These are phyloP conservation scores for Piaya cayana DNA, from an alignment of 2,113 vertebrate genomes.

Conservation along the genomic window DNA sequence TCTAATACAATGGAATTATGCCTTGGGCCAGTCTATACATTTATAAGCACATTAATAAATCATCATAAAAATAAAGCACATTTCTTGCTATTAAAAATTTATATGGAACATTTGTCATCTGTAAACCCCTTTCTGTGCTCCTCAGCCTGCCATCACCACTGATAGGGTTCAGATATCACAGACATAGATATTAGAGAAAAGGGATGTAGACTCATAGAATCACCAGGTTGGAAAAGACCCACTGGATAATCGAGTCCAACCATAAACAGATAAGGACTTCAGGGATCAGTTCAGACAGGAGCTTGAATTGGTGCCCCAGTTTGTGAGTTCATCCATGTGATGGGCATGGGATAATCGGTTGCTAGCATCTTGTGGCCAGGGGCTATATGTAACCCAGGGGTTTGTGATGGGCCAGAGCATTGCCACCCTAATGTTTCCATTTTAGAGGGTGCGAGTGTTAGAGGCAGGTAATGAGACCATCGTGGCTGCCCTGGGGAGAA, in stretches of 20 bases:
- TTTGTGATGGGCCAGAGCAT: neutral
- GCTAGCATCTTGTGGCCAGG: neutral
- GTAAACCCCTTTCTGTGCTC: neutral
- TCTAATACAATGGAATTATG: constrained; percentile 3
- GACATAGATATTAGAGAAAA: neutral
- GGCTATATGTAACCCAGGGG: accelerated
- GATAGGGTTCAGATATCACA: neutral
- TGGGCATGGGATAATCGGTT: neutral
- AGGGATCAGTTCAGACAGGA: neutral
- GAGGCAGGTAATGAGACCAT: neutral
- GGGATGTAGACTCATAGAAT: neutral
- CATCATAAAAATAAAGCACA: constrained; percentile 56
- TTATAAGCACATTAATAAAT: constrained; percentile 71
- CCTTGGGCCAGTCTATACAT: constrained; percentile 44
- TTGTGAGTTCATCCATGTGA: neutral
- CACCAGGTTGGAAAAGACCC: too few relatives aligned
- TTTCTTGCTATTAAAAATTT: constrained; percentile 71
- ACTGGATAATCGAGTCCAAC: too few relatives aligned
- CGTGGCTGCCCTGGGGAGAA: neutral
- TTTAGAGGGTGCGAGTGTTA: neutral
- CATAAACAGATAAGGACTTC: neutral
- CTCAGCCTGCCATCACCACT: neutral
- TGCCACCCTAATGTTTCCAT: neutral
- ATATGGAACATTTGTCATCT: constrained; percentile 16
- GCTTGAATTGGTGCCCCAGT: accelerated